These are phyloP conservation scores for Cavia porcellus DNA, from an alignment of 2,113 vertebrate species.

Conservation along the genomic window DNA sequence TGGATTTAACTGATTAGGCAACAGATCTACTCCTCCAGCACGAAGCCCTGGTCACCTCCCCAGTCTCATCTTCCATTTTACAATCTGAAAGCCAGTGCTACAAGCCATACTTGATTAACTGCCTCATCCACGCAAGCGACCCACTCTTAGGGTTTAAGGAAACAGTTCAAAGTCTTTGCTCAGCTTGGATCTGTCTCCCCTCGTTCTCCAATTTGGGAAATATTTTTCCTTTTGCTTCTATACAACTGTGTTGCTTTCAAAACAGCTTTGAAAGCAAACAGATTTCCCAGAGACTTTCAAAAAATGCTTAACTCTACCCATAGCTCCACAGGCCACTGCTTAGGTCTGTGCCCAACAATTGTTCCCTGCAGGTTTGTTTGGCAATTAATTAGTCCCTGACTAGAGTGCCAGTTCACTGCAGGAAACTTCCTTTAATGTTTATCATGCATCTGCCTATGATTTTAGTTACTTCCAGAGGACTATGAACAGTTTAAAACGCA, in stretches of 20 bases:
- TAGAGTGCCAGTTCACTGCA: neutral
- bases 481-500: neutral
- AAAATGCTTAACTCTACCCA: neutral
- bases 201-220: neutral
- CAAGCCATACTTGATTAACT: neutral
- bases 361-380: neutral
- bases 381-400: neutral
- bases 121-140: neutral
- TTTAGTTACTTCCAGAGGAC: neutral
- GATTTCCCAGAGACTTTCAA: neutral
- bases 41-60: neutral
- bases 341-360: neutral
- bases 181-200: neutral
- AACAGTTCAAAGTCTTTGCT: neutral
- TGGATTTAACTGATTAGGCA: neutral
- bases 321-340: neutral
- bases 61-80: neutral
- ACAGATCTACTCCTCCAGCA: neutral
- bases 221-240: neutral
- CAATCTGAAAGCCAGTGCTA: neutral
- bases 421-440: neutral
- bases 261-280: neutral
- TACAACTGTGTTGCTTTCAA: neutral
- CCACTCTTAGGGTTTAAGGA: accelerated
- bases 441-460: neutral